These are phyloP conservation scores for Rhincodon typus DNA, from an alignment of 2,797 vertebrate species.

Conservation along the genomic window DNA sequence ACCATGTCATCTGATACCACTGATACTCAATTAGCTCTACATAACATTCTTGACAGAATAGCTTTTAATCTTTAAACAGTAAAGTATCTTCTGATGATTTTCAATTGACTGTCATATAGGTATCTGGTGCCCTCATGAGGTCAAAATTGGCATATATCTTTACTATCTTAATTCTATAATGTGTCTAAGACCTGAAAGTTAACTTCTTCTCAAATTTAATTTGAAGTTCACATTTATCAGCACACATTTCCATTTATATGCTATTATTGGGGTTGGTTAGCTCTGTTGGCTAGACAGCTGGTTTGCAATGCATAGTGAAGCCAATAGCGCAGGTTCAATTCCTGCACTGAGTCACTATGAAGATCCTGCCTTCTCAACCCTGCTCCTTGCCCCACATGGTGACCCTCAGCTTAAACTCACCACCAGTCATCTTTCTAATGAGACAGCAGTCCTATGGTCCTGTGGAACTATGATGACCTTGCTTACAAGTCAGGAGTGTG, in stretches of 20 bases:
- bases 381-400: no score
- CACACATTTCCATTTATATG: background rate
- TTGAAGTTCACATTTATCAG: background rate
- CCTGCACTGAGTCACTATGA: no score
- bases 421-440: no score
- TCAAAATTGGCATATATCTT: background rate
- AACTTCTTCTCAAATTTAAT: background rate
- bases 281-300: no score
- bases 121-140: background rate
- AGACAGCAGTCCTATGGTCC: no score
- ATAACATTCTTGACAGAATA: background rate
- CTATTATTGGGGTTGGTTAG: background rate
- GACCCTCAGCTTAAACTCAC: no score
- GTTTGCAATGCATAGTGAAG: no score
- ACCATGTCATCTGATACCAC: background rate
- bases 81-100: background rate
- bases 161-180: background rate
- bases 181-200: background rate
- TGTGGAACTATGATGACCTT: no score
- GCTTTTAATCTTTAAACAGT: background rate
- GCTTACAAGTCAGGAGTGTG: no score
- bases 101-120: background rate
- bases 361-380: no score
- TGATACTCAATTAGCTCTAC: background rate
- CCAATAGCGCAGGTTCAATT: no score